A percentile compares a stretch with the other conserved stretches of the same genome.
phyloP scores from a whole-genome alignment of 2,797 vertebrate genomes.

The Rhinoraja longicauda region DNA sequence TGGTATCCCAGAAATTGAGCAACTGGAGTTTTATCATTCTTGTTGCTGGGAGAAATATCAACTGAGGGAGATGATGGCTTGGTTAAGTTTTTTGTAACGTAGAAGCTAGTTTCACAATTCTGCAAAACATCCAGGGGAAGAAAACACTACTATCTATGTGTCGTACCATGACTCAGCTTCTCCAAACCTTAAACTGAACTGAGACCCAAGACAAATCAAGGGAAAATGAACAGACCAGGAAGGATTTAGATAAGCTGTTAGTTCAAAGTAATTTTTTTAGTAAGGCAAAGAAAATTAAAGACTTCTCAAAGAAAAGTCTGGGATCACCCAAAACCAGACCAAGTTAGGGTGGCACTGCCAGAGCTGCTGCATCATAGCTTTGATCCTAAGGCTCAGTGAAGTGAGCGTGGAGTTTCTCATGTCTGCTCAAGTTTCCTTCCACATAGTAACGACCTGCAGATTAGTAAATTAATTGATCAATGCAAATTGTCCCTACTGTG shows the following conservation, averaged over 20 bases:
- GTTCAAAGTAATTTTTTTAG: background rate
- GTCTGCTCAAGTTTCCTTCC: too few relatives aligned
- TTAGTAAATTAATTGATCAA: too few relatives aligned
- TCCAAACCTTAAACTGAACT: background rate
- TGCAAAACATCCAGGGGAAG: background rate
- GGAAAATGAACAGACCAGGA: background rate
- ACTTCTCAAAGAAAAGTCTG: background rate
- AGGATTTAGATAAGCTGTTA: background rate
- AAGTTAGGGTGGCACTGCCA: background rate
- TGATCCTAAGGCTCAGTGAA: too few relatives aligned
- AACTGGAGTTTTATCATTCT: background rate
- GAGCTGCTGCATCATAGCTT: background rate
- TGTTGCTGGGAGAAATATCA: background rate
- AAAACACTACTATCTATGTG: background rate
- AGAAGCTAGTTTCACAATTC: constrained; percentile 9
- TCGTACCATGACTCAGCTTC: background rate
- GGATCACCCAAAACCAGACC: background rate
- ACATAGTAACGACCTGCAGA: too few relatives aligned
- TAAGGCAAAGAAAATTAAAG: background rate
- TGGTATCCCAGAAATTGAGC: background rate
- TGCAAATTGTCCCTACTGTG: too few relatives aligned
- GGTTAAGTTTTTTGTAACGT: background rate
- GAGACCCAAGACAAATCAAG: background rate
- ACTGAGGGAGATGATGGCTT: background rate
- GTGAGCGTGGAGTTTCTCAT: too few relatives aligned